These are phyloP conservation scores for Pandemis heparana DNA, from an alignment of 2,888 invertebrate genomes.

Conservation along the genomic window DNA sequence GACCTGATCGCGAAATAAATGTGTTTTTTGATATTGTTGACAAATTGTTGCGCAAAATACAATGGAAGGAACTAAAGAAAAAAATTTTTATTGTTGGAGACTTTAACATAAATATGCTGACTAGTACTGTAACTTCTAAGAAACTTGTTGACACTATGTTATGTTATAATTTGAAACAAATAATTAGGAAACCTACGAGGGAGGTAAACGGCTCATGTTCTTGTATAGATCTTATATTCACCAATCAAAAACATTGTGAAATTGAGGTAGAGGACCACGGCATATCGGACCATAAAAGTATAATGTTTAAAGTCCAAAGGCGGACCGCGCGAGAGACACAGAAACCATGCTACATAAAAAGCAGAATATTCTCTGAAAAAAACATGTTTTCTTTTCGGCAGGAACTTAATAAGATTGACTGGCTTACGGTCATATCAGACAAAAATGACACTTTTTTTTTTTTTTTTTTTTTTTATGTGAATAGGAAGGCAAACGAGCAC, in stretches of 20 bases:
- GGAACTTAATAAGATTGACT: neutral
- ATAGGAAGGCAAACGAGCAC: too few relatives aligned
- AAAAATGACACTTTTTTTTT: too few relatives aligned
- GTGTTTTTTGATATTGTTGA: neutral
- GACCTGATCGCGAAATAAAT: neutral
- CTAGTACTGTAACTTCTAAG: neutral
- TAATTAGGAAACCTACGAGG: neutral
- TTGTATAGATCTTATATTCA: slow-evolving; percentile 11
- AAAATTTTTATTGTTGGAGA: neutral
- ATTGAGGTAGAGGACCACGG: neutral
- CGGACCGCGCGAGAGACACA: too few relatives aligned
- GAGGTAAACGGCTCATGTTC: neutral
- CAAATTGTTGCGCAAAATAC: neutral
- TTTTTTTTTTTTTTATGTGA: too few relatives aligned
- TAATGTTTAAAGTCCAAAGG: neutral
- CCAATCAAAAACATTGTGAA: neutral
- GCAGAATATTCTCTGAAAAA: slow-evolving; percentile 6
- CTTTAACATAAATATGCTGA: neutral
- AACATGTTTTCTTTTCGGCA: too few relatives aligned
- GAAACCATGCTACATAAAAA: neutral
- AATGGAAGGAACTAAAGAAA: neutral
- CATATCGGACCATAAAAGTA: slow-evolving; percentile 18
- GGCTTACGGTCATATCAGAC: neutral
- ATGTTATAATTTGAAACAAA: neutral
- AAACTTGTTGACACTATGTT: neutral